Evolutionary conservation across 2,113 vertebrate species (phyloP).

Genomic region (Felis catus): DNA sequence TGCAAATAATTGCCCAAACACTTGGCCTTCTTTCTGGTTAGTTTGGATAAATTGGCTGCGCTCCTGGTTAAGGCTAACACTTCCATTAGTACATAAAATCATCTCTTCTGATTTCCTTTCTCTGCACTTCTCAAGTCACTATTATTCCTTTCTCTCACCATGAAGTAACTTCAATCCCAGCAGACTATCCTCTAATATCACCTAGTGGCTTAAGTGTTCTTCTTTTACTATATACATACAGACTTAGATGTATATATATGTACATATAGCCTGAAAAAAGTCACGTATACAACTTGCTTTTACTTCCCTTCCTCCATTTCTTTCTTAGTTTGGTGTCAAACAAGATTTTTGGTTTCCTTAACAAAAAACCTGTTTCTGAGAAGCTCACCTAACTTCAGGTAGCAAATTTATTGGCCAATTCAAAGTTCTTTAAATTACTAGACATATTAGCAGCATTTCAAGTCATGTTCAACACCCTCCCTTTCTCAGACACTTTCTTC

Average conservation of each 20-base stretch:
- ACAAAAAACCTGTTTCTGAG: conserved; percentile 8
- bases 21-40: not conserved
- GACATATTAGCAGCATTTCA: not conserved
- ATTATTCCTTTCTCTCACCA: not conserved
- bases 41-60: not conserved
- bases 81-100: not conserved
- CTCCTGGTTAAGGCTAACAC: not conserved
- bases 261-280: not conserved
- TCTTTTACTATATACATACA: not conserved
- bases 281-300: not conserved
- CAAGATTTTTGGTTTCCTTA: not conserved
- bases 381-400: not conserved
- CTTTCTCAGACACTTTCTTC: not conserved
- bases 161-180: not conserved
- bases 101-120: not conserved
- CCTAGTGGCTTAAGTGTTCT: not conserved
- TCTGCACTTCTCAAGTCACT: not conserved
- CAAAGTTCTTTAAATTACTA: not conserved
- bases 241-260: not conserved
- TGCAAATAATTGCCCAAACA: not conserved
- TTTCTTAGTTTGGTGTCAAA: not conserved
- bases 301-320: not conserved
- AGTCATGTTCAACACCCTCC: not conserved
- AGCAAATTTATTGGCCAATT: not conserved
- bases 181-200: not conserved